Evolutionary conservation across 2,888 invertebrate genomes (phyloP), one percentile per base, ranked within the genome.

Genomic region (Hetaerina titia): DNA sequence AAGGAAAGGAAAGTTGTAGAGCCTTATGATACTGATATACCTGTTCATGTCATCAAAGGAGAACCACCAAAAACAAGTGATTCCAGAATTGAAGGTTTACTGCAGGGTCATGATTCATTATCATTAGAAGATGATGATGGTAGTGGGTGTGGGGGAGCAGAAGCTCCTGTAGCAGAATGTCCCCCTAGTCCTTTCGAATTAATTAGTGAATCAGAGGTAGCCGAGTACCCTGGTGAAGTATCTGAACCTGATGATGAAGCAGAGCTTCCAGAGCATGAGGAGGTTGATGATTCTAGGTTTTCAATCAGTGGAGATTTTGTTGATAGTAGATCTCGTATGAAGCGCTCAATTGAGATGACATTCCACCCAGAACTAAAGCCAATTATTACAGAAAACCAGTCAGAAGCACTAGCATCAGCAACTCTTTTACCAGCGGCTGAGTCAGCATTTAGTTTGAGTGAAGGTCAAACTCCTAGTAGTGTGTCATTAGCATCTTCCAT

Each of bases 341-440:
- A 99, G 96, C 97, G 99, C 95, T 99, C 99, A 0, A 98, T 98
- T 96, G 99, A 99, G 97, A 99, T 99, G 99, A 98, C 98, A 95
- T 99, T 99, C 96, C 98, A 98, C 96, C 98, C 98, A 7, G 96
- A 96, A 95, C 96, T 96, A 88, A 96, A 96, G 95, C 96, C 97
- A 96, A 96, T 96, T 88, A 96, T 96, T 63, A 96, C 97, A 56
- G 97, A 97, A 95, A 97, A 97, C 95, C 97, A 97, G 95, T 96
- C 97, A 8, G 97, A 97, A 96, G 74, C 95, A 11, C 94, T 95
- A 25, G 95, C 56, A 15, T 74, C 95, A 81, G 64, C 92, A 56
- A 74, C 88, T 19, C 56, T 95, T 31, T 31, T 22, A 88, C 57
- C 25, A 63, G 64, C 69, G 19, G n/a, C 56, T 2, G 92, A 56